Conservation (phyloP, 2,888 invertebrate species). For the Lasioglossum lativentre region DNA sequence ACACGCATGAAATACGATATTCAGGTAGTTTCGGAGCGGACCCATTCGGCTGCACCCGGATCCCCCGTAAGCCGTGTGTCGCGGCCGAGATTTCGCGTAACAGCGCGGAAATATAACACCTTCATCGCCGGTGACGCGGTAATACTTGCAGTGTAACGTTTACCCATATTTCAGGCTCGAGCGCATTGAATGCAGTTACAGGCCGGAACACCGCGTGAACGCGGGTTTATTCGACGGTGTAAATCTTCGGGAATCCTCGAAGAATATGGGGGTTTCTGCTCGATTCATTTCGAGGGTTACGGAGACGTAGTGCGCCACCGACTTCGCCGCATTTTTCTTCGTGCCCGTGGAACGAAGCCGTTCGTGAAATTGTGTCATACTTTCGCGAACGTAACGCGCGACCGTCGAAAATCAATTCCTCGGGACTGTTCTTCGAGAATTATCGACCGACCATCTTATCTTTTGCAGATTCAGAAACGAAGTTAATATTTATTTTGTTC, state of each 20-base stretch:
- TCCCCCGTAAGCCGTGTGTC: conserved; percentile 47
- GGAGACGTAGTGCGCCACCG: conserved; percentile 9
- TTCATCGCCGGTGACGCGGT: conserved; percentile 56
- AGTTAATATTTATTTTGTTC: neutral
- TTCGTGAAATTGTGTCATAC: neutral
- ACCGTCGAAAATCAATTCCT: neutral
- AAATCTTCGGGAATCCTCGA: conserved; percentile 56
- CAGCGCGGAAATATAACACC: conserved; percentile 59
- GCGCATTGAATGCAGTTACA: conserved; percentile 54
- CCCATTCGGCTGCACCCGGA: conserved; percentile 49
- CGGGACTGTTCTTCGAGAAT: neutral
- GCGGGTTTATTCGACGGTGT: conserved; percentile 52
- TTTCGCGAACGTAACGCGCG: neutral
- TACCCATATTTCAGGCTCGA: conserved; percentile 59
- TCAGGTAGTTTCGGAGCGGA: conserved; percentile 58
- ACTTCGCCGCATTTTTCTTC: conserved; percentile 19
- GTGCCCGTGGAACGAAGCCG: neutral
- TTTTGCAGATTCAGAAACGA: neutral
- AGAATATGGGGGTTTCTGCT: conserved; percentile 45
- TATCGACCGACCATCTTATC: neutral
- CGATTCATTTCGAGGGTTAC: conserved; percentile 39
- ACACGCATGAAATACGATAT: conserved; percentile 69
- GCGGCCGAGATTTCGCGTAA: conserved; percentile 57
- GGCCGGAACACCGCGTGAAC: conserved; percentile 43
- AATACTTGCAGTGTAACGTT: conserved; percentile 61